Evolutionary conservation across 2,888 invertebrate species (phyloP).

Genomic region (Thysanoteuthis rhombus): DNA sequence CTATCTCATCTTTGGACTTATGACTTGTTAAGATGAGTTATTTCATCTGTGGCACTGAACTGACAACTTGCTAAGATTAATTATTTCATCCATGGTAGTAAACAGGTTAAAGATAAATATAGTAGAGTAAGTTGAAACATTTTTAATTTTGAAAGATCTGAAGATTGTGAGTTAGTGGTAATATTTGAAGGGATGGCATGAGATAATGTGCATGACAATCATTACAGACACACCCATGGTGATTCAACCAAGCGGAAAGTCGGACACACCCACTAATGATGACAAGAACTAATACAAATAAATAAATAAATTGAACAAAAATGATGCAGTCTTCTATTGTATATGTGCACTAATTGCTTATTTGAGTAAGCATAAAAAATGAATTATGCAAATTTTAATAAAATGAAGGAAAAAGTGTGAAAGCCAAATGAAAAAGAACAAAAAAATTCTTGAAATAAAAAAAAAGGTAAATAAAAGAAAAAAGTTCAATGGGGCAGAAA

Average conservation of each 20-base stretch:
- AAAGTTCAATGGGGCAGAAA: not conserved
- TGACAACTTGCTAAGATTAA: too few relatives aligned
- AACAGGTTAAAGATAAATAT: too few relatives aligned
- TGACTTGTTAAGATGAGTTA: too few relatives aligned
- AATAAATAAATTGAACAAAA: not conserved
- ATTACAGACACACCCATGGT: not conserved
- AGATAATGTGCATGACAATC: not conserved
- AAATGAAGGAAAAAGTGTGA: not conserved
- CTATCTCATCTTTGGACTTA: too few relatives aligned
- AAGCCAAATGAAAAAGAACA: not conserved
- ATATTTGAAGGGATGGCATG: not conserved
- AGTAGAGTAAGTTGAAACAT: not conserved
- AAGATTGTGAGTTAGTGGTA: not conserved
- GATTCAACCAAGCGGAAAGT: not conserved
- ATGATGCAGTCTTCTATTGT: not conserved
- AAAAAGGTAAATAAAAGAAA: not conserved
- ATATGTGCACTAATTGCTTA: not conserved
- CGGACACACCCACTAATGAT: not conserved
- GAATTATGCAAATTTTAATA: not conserved
- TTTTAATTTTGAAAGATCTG: not conserved
- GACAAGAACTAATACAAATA: not conserved
- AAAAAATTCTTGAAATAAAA: not conserved
- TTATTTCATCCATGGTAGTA: too few relatives aligned
- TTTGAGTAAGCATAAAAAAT: not conserved
- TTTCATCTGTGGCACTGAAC: too few relatives aligned